Evolutionary conservation across 2,797 vertebrate species (phyloP).

Genomic region (Xerus rutilus): DNA sequence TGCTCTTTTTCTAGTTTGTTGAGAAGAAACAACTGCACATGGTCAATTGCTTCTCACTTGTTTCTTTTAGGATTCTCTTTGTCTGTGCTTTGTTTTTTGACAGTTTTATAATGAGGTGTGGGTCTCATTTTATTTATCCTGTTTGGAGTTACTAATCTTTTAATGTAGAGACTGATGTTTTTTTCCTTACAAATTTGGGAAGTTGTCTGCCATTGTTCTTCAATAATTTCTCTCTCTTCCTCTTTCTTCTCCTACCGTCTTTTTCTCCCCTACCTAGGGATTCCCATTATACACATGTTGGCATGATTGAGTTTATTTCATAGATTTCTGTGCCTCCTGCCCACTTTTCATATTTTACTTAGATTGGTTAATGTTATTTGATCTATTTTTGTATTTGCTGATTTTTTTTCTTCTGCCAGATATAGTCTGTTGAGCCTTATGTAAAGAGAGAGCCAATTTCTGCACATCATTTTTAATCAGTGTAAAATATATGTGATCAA

Average conservation of each 20-base stretch:
- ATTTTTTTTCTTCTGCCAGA: background rate
- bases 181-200: background rate
- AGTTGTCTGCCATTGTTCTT: background rate
- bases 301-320: background rate
- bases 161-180: background rate
- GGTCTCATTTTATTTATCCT: background rate
- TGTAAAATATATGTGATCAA: background rate
- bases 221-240: background rate
- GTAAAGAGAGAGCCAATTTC: background rate
- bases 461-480: background rate
- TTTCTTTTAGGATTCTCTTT: background rate
- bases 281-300: background rate
- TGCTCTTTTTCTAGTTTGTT: slow-evolving; percentile 22
- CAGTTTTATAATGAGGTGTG: background rate
- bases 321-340: background rate
- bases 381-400: background rate
- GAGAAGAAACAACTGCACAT: background rate
- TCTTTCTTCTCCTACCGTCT: background rate
- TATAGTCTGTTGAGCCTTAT: background rate
- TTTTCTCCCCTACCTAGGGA: background rate
- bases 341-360: slow-evolving; percentile 3
- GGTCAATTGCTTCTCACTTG: background rate
- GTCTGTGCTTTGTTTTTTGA: background rate
- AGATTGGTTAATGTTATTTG: background rate
- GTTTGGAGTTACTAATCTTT: background rate